A percentile compares a stretch with the other conserved stretches of the same genome.
Evolutionary conservation across 2,113 vertebrate genomes (phyloP).

Genomic region (Bos indicus): DNA sequence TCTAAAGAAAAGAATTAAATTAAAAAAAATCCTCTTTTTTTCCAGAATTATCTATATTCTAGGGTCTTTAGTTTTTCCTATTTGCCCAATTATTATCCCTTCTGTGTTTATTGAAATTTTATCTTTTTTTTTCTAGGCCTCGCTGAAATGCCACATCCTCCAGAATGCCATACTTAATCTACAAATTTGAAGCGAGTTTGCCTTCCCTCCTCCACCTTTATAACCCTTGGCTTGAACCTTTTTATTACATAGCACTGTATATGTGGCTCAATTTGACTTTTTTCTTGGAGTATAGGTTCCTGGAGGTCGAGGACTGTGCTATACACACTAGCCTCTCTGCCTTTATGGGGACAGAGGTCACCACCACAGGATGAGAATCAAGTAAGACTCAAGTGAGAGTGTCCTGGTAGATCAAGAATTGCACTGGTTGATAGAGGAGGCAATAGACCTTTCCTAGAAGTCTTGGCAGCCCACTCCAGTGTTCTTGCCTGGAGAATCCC

Average conservation of each 20-base stretch:
- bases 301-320: not conserved
- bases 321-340: not conserved
- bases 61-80: not conserved
- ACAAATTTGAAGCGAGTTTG: not conserved
- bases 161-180: conserved; percentile 10
- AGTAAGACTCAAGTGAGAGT: not conserved
- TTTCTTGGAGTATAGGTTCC: not conserved
- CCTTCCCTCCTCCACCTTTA: not conserved
- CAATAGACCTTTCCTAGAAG: conserved; percentile 12
- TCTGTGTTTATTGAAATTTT: conserved; percentile 20
- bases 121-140: not conserved
- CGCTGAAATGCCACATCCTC: not conserved
- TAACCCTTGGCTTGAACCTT: not conserved
- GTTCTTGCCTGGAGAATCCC: too few relatives aligned
- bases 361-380: not conserved
- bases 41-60: conserved; percentile 3
- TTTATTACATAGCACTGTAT: not conserved
- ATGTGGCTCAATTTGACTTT: not conserved
- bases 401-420: not conserved
- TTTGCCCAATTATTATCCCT: conserved; percentile 28
- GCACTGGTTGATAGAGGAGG: not conserved
- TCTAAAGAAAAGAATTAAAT: conserved; percentile 17
- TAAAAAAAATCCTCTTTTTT: not conserved
- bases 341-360: not conserved
- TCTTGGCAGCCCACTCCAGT: not conserved